A percentile compares a stretch with the other conserved stretches of the same genome.
Conservation (phyloP, 1,140 invertebrate species). For the Brachionus plicatilis region DNA sequence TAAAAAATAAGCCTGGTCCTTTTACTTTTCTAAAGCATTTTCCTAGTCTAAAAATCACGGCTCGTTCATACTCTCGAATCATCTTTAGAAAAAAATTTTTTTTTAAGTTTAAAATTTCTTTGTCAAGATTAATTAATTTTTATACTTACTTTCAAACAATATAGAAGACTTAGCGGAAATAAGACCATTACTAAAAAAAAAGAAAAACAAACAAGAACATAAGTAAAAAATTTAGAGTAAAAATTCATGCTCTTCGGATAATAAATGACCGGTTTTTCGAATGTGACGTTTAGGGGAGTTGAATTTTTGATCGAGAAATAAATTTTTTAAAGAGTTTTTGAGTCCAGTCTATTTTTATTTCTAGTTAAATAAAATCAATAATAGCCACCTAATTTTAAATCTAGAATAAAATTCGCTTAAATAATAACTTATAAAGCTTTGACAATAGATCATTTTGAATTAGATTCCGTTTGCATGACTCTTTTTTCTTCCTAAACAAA, state of each 20-base stretch:
- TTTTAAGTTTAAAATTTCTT: not conserved
- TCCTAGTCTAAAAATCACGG: conserved; percentile 40
- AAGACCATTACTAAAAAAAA: not conserved
- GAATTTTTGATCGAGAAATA: not conserved
- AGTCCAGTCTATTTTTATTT: not conserved
- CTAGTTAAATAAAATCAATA: not conserved
- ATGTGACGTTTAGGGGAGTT: not conserved
- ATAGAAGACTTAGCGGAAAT: conserved; percentile 2
- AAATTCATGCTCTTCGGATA: not conserved
- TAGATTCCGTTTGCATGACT: not conserved
- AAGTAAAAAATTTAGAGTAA: not conserved
- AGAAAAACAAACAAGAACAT: conserved; percentile 1
- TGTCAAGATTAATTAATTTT: not conserved
- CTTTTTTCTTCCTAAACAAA: not conserved
- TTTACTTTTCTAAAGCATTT: not conserved
- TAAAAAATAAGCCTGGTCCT: conserved; percentile 41
- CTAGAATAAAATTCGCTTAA: not conserved
- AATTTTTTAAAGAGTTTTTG: not conserved
- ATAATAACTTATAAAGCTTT: not conserved
- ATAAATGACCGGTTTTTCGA: not conserved
- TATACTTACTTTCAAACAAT: not conserved
- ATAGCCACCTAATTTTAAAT: not conserved
- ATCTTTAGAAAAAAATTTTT: not conserved
- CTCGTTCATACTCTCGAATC: conserved; percentile 41
- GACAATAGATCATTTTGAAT: not conserved